A percentile compares a stretch with the other conserved stretches of the same genome.
These are phyloP conservation scores for Arremon aurantiirostris DNA, from an alignment of 2,797 vertebrate genomes.

Conservation along the genomic window DNA sequence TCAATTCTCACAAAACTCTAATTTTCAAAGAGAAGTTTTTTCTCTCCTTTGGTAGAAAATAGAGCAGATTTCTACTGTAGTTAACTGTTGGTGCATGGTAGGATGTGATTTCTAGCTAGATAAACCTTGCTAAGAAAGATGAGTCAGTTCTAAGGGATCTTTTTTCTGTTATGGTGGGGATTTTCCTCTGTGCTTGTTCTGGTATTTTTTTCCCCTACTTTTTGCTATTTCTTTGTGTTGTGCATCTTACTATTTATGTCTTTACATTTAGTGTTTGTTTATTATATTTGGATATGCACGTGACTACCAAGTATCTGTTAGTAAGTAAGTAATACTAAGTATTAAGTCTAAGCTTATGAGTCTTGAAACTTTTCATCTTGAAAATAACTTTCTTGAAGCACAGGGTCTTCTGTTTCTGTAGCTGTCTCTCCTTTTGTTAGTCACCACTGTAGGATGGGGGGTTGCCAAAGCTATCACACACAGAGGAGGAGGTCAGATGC, in stretches of 20 bases:
- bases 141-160: neutral
- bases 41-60: neutral
- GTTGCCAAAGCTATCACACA: neutral
- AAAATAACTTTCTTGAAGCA: neutral
- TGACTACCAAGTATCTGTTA: neutral
- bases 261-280: neutral
- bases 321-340: neutral
- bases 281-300: neutral
- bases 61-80: neutral
- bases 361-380: neutral
- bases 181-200: neutral
- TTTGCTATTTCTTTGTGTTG: neutral
- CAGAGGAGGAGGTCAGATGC: neutral
- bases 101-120: neutral
- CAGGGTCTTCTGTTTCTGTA: too few species aligned
- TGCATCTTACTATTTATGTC: neutral
- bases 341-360: neutral
- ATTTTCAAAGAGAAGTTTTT: neutral
- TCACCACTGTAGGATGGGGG: neutral
- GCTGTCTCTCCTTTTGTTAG: neutral
- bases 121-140: neutral
- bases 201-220: fast-evolving
- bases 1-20: neutral
- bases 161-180: fast-evolving
- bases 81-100: neutral